These are phyloP conservation scores for Zootoca vivipara DNA, from an alignment of 2,113 vertebrate species.

Conservation along the genomic window DNA sequence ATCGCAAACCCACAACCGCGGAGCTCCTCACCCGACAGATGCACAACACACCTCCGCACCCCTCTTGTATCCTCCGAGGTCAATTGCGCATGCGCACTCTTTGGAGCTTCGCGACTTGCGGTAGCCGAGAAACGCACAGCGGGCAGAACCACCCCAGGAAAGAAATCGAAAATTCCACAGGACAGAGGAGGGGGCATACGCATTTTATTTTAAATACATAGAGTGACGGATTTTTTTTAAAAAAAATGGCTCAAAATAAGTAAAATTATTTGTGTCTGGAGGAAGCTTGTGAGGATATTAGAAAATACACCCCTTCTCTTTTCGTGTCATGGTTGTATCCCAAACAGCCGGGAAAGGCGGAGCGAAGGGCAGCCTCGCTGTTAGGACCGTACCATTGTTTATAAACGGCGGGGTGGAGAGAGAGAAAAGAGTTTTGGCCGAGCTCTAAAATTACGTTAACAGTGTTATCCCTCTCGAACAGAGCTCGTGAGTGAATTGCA, in stretches of 20 bases:
- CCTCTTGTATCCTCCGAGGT: background rate
- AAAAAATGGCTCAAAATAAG: background rate
- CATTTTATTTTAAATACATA: background rate
- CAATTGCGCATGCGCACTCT: background rate
- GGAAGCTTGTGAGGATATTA: background rate
- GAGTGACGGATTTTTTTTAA: too few relatives aligned
- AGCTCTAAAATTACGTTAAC: background rate
- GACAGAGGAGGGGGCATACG: background rate
- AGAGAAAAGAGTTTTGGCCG: too few relatives aligned
- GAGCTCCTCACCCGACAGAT: too few relatives aligned
- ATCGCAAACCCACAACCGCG: background rate
- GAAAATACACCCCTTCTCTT: background rate
- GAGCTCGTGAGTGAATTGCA: background rate
- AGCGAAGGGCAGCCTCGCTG: background rate
- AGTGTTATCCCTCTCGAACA: background rate
- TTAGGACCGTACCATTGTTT: background rate
- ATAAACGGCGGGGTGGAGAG: background rate
- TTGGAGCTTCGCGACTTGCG: too few relatives aligned
- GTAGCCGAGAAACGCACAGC: background rate
- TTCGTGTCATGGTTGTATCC: conserved; percentile 18
- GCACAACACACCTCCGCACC: too few relatives aligned
- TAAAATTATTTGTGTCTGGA: background rate
- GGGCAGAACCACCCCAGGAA: background rate
- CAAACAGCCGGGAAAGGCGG: background rate
- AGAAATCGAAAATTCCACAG: background rate